Conservation (phyloP, 2,113 vertebrate species). For the Saccopteryx leptura region DNA sequence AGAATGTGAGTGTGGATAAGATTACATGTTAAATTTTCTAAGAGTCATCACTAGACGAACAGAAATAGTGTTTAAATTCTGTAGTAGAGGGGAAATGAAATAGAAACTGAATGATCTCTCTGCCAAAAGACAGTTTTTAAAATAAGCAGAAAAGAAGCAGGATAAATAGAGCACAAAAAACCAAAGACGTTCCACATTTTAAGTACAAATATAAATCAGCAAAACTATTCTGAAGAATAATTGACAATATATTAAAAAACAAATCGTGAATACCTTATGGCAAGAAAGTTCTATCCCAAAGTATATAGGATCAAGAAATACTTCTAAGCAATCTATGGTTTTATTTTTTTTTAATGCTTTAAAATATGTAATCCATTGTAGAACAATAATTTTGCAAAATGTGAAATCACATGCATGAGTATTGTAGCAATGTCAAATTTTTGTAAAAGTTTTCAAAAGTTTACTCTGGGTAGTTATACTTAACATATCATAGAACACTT, state of each 20-base stretch:
- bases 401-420: neutral
- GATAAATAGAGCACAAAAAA: neutral
- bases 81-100: neutral
- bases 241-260: neutral
- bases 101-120: neutral
- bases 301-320: neutral
- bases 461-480: neutral
- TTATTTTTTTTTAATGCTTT: too few species aligned
- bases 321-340: neutral
- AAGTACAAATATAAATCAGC: neutral
- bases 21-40: neutral
- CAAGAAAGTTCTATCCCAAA: neutral
- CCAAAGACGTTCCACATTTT: neutral
- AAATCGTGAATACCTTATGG: neutral
- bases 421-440: neutral
- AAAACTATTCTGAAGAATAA: neutral
- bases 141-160: neutral
- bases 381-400: neutral
- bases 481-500: neutral
- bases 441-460: neutral
- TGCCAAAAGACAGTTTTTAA: neutral
- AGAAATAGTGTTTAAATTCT: neutral
- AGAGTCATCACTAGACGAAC: neutral
- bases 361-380: neutral
- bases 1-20: neutral